Evolutionary conservation across 2,113 vertebrate genomes (phyloP), one percentile per base, ranked within the genome.

Genomic region (Raphicerus campestris): DNA sequence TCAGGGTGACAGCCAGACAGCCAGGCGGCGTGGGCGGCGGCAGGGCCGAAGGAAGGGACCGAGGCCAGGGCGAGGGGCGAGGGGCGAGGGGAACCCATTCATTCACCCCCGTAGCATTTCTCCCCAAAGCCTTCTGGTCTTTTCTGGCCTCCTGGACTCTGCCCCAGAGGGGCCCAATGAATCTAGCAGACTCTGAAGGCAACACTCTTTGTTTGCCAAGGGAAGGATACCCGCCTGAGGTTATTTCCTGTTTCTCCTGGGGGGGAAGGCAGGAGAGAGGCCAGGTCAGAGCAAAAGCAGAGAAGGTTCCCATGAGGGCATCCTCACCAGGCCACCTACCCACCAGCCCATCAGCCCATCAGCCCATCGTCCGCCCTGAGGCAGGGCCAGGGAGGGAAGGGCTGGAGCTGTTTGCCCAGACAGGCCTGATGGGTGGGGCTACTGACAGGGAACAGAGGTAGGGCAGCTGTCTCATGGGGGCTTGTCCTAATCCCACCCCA

Each of bases 1-100:
- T 98, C 92, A 93, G 91, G 96, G 95, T 97, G 94, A 98, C 94
- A 96, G 96, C 93, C 96, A 98, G 98, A 98, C 98, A 97, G 81
- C 58, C n/a, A 92, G 98, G 97, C 96, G 96, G 96, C 97, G 87
- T 28, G 81, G 92, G 81, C 28, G 56, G 89, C 45, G 73, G 88
- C 11, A 85, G 88, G 87, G 87, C 55, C 49, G 14, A 35, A 60
- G 89, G 66, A 47, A 87, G 82, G 49, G 49, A 89, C 45, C 56
- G 70, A 53, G 78, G 70, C 53, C 20, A 22, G 93, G 94, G 70
- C 45, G 63, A 96, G 35, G 94, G 94, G 70, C 45, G 58, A n/a
- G n/a, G n/a, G n/a, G n/a, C n/a, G n/a, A 96, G 35, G 84, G 66
- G n/a, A n/a, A n/a, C n/a, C n/a, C n/a, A n/a, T n/a, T n/a, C n/a